Percentiles rank a stretch among this genome's conserved stretches.
These are phyloP conservation scores for Acleris emargana DNA, from an alignment of 2,888 invertebrate species.

Conservation along the genomic window DNA sequence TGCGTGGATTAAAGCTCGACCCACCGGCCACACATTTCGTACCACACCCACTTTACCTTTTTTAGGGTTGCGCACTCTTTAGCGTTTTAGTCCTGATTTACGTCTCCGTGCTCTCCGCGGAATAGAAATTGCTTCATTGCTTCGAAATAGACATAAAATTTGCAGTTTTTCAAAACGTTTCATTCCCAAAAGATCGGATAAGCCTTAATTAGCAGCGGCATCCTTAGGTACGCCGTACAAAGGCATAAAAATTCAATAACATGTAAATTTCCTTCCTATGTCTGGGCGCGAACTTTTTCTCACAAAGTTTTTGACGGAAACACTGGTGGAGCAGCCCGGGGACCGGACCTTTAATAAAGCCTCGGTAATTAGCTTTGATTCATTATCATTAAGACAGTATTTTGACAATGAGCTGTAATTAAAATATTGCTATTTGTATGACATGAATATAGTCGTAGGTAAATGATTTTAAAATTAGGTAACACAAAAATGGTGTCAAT, in stretches of 20 bases:
- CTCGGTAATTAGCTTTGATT: background rate
- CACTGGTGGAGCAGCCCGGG: slow-evolving; percentile 64
- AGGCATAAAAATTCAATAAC: slow-evolving; percentile 82
- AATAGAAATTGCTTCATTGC: slow-evolving; percentile 35
- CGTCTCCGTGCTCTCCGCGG: slow-evolving; percentile 20
- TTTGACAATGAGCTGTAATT: no score
- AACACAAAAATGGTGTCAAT: no score
- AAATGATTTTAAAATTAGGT: no score
- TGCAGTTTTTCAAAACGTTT: slow-evolving; percentile 3
- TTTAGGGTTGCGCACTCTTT: slow-evolving; percentile 19
- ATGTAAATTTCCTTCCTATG: slow-evolving; percentile 76
- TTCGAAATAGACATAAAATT: slow-evolving; percentile 25
- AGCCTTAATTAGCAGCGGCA: slow-evolving; percentile 18
- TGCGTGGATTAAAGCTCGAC: slow-evolving; percentile 64
- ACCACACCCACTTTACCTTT: slow-evolving; percentile 22
- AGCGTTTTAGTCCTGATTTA: slow-evolving; percentile 32
- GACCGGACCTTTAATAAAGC: slow-evolving; percentile 2
- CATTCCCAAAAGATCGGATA: background rate
- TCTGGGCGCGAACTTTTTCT: slow-evolving; percentile 70
- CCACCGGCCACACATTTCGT: slow-evolving; percentile 36
- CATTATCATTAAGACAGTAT: no score
- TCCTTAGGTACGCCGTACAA: slow-evolving; percentile 64
- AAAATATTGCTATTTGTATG: no score
- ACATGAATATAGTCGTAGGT: no score
- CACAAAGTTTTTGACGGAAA: slow-evolving; percentile 69